These are phyloP conservation scores for Apantesis nais DNA, from an alignment of 2,888 invertebrate genomes.

Conservation along the genomic window DNA sequence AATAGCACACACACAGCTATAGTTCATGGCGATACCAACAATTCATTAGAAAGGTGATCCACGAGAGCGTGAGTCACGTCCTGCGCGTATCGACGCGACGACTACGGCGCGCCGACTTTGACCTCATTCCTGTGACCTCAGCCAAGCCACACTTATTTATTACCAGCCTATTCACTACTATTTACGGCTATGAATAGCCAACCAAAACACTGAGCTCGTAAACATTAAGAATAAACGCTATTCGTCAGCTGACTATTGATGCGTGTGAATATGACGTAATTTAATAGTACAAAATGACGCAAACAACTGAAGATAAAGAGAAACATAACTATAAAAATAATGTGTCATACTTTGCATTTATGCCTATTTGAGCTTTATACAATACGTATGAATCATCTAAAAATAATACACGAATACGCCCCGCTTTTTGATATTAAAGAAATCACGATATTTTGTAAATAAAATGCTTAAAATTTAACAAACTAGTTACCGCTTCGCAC, in stretches of 20 bases:
- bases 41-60: conserved; percentile 16
- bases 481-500: too few relatives aligned
- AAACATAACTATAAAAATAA: background rate
- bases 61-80: conserved; percentile 45
- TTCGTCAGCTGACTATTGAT: conserved; percentile 8
- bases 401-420: background rate
- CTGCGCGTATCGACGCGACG: conserved; percentile 46
- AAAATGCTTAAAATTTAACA: too few relatives aligned
- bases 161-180: conserved; percentile 36
- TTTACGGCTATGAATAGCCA: conserved; percentile 37
- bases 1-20: background rate
- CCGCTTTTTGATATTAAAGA: background rate
- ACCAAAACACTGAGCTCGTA: conserved; percentile 28
- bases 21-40: background rate
- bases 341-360: background rate
- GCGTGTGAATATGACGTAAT: conserved; percentile 2
- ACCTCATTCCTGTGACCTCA: conserved; percentile 77
- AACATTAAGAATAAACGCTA: conserved; percentile 1
- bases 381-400: background rate
- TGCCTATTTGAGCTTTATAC: background rate
- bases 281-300: background rate
- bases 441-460: too few relatives aligned
- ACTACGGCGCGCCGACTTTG: conserved; percentile 66
- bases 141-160: conserved; percentile 44
- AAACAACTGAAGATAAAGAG: background rate